Conservation (phyloP, 2,797 vertebrate species). For the Spheniscus humboldti region DNA sequence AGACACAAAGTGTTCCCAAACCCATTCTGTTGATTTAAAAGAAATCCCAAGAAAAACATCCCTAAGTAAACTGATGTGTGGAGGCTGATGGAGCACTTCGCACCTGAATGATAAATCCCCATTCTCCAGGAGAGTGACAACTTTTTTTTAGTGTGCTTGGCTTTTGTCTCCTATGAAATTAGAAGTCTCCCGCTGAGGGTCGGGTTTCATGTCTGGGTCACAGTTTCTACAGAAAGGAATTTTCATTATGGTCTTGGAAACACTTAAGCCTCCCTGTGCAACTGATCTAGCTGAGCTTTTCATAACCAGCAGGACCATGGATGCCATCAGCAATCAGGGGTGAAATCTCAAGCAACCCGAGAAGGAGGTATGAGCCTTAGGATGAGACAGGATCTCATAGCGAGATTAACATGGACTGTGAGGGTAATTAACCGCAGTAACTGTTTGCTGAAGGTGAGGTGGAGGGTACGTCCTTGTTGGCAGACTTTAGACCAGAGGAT, state of each 20-base stretch:
- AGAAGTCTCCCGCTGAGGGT: conserved; percentile 29
- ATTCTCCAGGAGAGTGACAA: neutral
- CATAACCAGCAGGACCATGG: conserved; percentile 22
- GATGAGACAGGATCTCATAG: conserved; percentile 48
- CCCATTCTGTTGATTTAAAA: conserved; percentile 1
- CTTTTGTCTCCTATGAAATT: conserved; percentile 43
- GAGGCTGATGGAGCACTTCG: neutral
- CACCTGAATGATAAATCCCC: conserved; percentile 21
- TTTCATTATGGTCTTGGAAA: conserved; percentile 58
- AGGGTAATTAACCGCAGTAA: conserved; percentile 23
- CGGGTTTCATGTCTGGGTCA: conserved; percentile 51
- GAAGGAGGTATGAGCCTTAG: conserved; percentile 21
- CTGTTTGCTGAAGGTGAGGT: neutral
- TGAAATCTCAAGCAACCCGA: conserved; percentile 27
- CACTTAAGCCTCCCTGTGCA: conserved; percentile 55
- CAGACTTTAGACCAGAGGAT: neutral
- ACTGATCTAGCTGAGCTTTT: conserved; percentile 53
- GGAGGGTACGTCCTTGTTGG: neutral
- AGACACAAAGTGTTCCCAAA: neutral
- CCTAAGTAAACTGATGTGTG: neutral
- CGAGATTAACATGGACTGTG: conserved; percentile 25
- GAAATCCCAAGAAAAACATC: conserved; percentile 9
- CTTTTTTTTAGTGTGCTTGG: neutral
- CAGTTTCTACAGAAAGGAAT: conserved; percentile 60
- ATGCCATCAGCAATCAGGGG: conserved; percentile 55